Conservation (phyloP, 2,113 vertebrate species). For the Gnathonemus longibarbis region DNA sequence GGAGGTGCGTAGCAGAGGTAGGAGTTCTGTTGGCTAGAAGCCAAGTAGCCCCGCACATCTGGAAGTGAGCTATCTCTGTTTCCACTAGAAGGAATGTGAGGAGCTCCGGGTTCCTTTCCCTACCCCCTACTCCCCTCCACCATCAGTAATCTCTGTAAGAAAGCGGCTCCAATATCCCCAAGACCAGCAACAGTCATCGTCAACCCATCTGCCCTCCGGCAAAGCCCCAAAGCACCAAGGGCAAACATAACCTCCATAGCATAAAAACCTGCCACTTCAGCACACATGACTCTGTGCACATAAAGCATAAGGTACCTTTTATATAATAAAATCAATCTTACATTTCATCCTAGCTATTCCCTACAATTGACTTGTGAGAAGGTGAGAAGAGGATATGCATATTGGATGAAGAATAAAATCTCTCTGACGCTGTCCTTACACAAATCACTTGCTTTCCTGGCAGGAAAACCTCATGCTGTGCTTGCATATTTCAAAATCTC, state of each 20-base stretch:
- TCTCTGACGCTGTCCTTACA: neutral
- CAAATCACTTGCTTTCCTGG: neutral
- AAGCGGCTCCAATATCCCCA: neutral
- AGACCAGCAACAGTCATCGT: neutral
- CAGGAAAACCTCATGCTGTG: neutral
- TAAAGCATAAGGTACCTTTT: neutral
- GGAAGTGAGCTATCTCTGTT: constrained; percentile 49
- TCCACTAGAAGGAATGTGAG: constrained; percentile 36
- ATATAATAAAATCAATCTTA: neutral
- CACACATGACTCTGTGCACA: neutral
- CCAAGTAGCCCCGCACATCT: constrained; percentile 49
- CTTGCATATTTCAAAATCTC: neutral
- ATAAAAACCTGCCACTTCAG: neutral
- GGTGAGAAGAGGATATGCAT: constrained; percentile 33
- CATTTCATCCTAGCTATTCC: constrained; percentile 17
- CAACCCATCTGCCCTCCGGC: neutral
- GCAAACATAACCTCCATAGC: neutral
- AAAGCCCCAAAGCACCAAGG: neutral
- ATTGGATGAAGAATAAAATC: constrained; percentile 22
- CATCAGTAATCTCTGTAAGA: neutral
- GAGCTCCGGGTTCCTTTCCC: constrained; percentile 24
- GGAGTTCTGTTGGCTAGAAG: constrained; percentile 21
- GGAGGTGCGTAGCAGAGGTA: constrained; percentile 22
- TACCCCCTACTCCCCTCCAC: constrained; percentile 8
- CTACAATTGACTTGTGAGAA: constrained; percentile 34